A percentile compares a stretch with the other conserved stretches of the same genome.
Evolutionary conservation across 2,888 invertebrate genomes (phyloP).

Genomic region (Acrobasis suavella): DNA sequence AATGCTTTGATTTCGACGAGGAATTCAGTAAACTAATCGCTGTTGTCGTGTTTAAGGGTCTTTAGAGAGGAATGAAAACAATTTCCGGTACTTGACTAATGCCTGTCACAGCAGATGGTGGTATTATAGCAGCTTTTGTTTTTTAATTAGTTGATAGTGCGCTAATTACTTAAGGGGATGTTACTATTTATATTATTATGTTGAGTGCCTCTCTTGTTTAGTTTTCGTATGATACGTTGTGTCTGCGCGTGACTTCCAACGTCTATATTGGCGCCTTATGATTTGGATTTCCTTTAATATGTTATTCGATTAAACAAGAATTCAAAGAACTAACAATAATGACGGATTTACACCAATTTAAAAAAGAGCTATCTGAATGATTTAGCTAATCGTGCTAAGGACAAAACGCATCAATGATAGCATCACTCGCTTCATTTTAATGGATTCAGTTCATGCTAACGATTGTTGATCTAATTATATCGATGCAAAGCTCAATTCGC

Average conservation of each 20-base stretch:
- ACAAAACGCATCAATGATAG: slow-evolving; percentile 10
- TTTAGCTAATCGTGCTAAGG: slow-evolving; percentile 9
- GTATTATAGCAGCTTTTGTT: not conserved
- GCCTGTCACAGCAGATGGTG: not conserved
- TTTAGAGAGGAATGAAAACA: slow-evolving; percentile 37
- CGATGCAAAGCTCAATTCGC: slow-evolving; percentile 12
- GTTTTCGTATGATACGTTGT: too few species aligned
- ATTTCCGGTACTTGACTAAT: slow-evolving; percentile 5
- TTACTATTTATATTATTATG: not conserved
- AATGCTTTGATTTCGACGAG: too few species aligned
- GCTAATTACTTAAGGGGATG: not conserved
- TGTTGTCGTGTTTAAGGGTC: slow-evolving; percentile 37
- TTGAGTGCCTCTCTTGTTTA: too few species aligned
- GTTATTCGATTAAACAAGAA: too few species aligned
- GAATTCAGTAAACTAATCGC: slow-evolving; percentile 24
- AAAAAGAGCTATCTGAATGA: not conserved
- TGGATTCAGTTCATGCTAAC: slow-evolving; percentile 41
- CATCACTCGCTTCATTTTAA: slow-evolving; percentile 29
- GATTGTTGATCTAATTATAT: slow-evolving; percentile 32
- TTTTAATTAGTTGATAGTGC: not conserved
- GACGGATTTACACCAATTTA: not conserved
- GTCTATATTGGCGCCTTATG: too few species aligned
- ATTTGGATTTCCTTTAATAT: too few species aligned
- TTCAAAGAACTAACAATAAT: too few species aligned
- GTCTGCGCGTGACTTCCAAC: too few species aligned